phyloP scores from a whole-genome alignment of 2,113 vertebrate species.

The Tinamus guttatus region DNA sequence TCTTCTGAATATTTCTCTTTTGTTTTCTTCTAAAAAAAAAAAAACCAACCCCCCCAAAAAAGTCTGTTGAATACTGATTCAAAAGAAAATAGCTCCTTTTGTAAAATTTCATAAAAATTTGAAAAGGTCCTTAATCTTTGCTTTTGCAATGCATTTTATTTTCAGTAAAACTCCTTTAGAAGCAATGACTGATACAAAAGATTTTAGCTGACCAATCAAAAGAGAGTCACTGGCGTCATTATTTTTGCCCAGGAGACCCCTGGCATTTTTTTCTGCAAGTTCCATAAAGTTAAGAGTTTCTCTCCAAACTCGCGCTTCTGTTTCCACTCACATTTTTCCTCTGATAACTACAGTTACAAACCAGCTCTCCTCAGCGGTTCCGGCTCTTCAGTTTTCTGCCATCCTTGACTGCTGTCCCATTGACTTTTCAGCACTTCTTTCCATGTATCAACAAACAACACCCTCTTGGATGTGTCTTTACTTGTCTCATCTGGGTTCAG shows the following conservation, averaged over 20 bases:
- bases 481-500: neutral
- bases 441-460: accelerated
- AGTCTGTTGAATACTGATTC: neutral
- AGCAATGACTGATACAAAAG: neutral
- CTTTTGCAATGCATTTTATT: neutral
- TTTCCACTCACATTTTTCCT: neutral
- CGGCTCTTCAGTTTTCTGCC: too few relatives aligned
- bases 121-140: neutral
- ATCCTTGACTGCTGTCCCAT: accelerated
- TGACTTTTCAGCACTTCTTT: neutral
- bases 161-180: neutral
- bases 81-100: neutral
- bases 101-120: neutral
- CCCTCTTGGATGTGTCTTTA: neutral
- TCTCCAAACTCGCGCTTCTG: neutral
- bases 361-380: neutral
- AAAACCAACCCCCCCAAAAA: too few relatives aligned
- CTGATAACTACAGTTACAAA: neutral
- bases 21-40: neutral
- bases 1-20: neutral
- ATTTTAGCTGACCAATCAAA: neutral
- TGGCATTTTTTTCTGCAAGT: neutral
- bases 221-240: neutral
- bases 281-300: neutral
- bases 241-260: neutral